Evolutionary conservation across 92 coral and sea anemone species (phyloP), one percentile per base, ranked within the genome.

Genomic region (Parazoanthus swiftii): DNA sequence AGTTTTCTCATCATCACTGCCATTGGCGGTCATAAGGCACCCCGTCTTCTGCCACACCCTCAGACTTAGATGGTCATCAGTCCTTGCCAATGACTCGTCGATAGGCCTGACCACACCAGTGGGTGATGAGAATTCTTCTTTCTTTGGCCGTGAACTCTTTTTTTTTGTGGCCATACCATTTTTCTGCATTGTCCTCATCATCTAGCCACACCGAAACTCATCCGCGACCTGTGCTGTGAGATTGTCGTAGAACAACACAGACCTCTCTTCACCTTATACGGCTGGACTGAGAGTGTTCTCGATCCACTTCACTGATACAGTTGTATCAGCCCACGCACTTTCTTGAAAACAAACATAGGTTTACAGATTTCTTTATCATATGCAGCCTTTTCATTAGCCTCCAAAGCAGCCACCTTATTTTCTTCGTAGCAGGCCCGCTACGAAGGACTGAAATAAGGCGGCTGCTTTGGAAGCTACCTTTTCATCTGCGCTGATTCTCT

Each of bases 21-120:
- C 50, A 74, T 14, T 74, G 38, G 79, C 79, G 23, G 79, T 36
- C 79, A 74, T 38, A 36, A 71, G 76, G 76, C 76, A 71, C 42
- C 76, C 76, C 37, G 42, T 71, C 76, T 71, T 71, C 36, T 71
- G 79, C 79, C 79, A 74, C 79, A 74, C 79, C 50, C 51, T 74
- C 79, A 74, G 79, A 74, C 48, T 21, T 74, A 74, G 79, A 50
- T 36, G 79, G 79, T 74, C 79, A 74, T 29, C 13, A 88, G 87
- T 81, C 86, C 82, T 85, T 8, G 76, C 77, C 86, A 38, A 79
- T 79, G 82, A 81, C 86, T 72, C 59, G 74, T 85, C 77, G 44
- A 77, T 88, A 81, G 84, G 82, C 88, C 50, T 88, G 65, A 23
- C 91, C 91, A 51, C 66, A 71, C 88, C 91, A 81, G 70, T 88